Evolutionary conservation across 2,113 vertebrate genomes (phyloP), one percentile per base, ranked within the genome.

Genomic region (Oncorhynchus clarkii): DNA sequence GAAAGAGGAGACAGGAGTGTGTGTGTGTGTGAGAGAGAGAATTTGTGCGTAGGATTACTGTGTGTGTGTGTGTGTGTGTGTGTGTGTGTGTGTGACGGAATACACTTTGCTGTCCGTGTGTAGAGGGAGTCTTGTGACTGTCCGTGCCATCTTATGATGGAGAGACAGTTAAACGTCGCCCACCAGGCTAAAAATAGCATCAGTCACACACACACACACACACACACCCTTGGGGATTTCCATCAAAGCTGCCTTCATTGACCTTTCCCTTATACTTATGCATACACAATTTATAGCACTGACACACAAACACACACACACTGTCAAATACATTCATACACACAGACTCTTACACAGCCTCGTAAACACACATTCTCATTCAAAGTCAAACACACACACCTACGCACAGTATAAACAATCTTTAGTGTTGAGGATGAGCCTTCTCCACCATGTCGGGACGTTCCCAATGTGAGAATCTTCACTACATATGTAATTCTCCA

Each of bases 171-270:
- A 80, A 78, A 80, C 80, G 78, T 82, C 78, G 78, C 71, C 76
- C 72, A 26, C 59, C 64, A 0, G 22, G 69, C 84, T 91, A 89
- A 88, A 91, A 89, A 91, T 90, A 86, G 83, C 16, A 62, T 70
- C 70, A 65, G n/a, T n/a, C 65, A 27, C 31, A 34, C 31, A 34
- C 31, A 31, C 29, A 31, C 65, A 14, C 31, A 31, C 31, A 31
- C 65, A 14, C 65, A 67, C 62, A 9, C 24, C 62, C 22, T 12
- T 9, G 22, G 62, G 62, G 11, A 65, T 65, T 26, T 24, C 62
- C 62, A 26, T 65, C 62, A 65, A 26, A 65, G 62, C n/a, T 27
- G 4, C 24, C 62, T 27, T 65, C 24, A 26, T 4, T 65, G 62
- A 65, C 62, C 62, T 65, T 65, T 27, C 24, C 22, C 62, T 65